Evolutionary conservation across 1,140 invertebrate genomes (phyloP).

Genomic region (Heliconius hermathena): DNA sequence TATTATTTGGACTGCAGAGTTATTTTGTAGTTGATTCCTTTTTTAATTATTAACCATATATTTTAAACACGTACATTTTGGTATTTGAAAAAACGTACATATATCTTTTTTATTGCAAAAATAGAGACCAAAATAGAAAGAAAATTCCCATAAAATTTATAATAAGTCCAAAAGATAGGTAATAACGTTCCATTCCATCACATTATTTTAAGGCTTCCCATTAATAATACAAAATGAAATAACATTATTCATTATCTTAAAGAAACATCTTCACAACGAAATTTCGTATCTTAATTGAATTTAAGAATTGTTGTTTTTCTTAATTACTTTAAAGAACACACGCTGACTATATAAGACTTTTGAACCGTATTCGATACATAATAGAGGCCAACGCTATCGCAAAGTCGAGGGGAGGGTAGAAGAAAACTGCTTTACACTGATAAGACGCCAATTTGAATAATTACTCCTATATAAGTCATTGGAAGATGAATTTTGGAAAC

Average conservation of each 20-base stretch:
- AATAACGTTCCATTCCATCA: too few relatives aligned
- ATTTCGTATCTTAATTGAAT: constrained; percentile 13
- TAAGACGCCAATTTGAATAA: constrained; percentile 74
- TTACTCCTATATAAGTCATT: constrained; percentile 55
- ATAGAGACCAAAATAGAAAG: too few relatives aligned
- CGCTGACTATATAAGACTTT: constrained; percentile 13
- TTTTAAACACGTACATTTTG: too few relatives aligned
- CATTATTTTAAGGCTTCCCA: too few relatives aligned
- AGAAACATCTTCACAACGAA: neutral
- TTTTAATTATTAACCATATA: too few relatives aligned
- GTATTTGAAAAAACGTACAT: too few relatives aligned
- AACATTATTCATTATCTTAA: neutral
- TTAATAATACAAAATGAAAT: too few relatives aligned
- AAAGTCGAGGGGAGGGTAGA: constrained; percentile 22
- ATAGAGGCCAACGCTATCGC: constrained; percentile 35
- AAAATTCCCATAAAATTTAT: too few relatives aligned
- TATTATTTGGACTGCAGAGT: too few relatives aligned
- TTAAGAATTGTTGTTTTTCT: constrained; percentile 16
- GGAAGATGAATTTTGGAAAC: constrained; percentile 63
- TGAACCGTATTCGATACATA: constrained; percentile 26
- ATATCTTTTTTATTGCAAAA: too few relatives aligned
- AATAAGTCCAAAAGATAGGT: too few relatives aligned
- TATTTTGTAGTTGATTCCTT: too few relatives aligned
- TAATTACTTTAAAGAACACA: constrained; percentile 24
- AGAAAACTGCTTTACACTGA: constrained; percentile 65